Base-by-base conservation (phyloP, 2,113 vertebrate genomes). In the Blennius ocellaris region DNA sequence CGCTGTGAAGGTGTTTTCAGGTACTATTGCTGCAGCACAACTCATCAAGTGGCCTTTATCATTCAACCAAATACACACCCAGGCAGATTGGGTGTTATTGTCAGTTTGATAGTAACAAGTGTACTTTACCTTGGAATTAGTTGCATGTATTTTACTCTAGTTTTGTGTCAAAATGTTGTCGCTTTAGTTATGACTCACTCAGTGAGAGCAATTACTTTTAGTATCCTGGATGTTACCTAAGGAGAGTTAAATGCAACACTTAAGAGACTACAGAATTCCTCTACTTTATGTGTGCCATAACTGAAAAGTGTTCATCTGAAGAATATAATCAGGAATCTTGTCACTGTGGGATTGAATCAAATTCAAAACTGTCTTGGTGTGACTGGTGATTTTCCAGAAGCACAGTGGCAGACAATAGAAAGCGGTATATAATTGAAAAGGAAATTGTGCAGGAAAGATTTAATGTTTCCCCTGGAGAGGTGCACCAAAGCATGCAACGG, bases 261-360 rank as follows among this genome's bases (percentile, higher is more conserved):
- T 30, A 67, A 75, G 77, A 60, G 44, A 80, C 15, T 14, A 11
- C 1, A 38, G n/a, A n/a, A n/a, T 11, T 37, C 36, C 51, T 48
- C n/a, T 43, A 30, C 12, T n/a, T 63, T 54, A 72, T 52, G 7
- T 54, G 48, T 75, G 63, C 72, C 45, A 21, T 15, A 72, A 30
- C 14, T 55, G 54, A 79, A 54, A 59, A 59, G 71, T 7, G 15
- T 44, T 43, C 43, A 59, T 17, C 51, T 69, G 52, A 74, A 43
- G 56, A 40, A 50, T 55, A 39, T 7, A n/a, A 45, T 45, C 57
- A 17, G 21, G 11, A 17, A 44, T 43, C 48, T 41, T 49, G 40
- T 63, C 45, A 52, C 41, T 47, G 15, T 48, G 51, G 50, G n/a
- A 55, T 51, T 53, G 56, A 72, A 81, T 76, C 63, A 63, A 62